Conservation (phyloP, 2,113 vertebrate genomes). For the Corydoras sp. region DNA sequence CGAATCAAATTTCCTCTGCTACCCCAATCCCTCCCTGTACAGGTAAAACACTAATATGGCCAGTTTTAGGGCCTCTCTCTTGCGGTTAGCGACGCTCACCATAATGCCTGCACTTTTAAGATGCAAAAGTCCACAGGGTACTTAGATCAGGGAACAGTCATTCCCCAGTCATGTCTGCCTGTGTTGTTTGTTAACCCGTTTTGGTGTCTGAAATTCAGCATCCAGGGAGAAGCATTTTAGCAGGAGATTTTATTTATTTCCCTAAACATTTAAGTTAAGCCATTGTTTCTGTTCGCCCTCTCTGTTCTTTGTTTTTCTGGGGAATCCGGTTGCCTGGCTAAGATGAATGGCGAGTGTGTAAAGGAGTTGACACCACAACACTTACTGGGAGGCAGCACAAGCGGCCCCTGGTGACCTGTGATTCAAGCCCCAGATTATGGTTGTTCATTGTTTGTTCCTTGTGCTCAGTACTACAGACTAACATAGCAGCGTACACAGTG, state of each 20-base stretch:
- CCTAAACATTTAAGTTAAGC: slow-evolving; percentile 47
- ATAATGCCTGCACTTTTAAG: slow-evolving; percentile 26
- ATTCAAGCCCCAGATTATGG: slow-evolving; percentile 52
- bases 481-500: background rate
- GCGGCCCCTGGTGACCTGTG: slow-evolving; percentile 47
- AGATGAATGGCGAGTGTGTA: slow-evolving; percentile 59
- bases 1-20: slow-evolving; percentile 31
- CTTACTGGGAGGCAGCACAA: slow-evolving; percentile 50
- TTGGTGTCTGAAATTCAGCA: slow-evolving; percentile 39
- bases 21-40: slow-evolving; percentile 13
- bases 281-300: slow-evolving; percentile 40
- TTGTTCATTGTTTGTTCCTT: slow-evolving; percentile 51
- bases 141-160: too few species aligned
- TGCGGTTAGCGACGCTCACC: slow-evolving; percentile 25
- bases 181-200: background rate
- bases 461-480: slow-evolving; percentile 27
- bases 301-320: slow-evolving; percentile 31
- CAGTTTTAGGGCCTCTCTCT: slow-evolving; percentile 31
- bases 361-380: slow-evolving; percentile 60
- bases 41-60: slow-evolving; percentile 40
- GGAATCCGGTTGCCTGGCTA: slow-evolving; percentile 40
- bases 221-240: slow-evolving; percentile 33
- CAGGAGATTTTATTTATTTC: slow-evolving; percentile 51
- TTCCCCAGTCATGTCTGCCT: too few species aligned
- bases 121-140: too few species aligned